A percentile compares a stretch with the other conserved stretches of the same genome.
Conservation (phyloP, 2,113 vertebrate species). For the Passerina amoena region DNA sequence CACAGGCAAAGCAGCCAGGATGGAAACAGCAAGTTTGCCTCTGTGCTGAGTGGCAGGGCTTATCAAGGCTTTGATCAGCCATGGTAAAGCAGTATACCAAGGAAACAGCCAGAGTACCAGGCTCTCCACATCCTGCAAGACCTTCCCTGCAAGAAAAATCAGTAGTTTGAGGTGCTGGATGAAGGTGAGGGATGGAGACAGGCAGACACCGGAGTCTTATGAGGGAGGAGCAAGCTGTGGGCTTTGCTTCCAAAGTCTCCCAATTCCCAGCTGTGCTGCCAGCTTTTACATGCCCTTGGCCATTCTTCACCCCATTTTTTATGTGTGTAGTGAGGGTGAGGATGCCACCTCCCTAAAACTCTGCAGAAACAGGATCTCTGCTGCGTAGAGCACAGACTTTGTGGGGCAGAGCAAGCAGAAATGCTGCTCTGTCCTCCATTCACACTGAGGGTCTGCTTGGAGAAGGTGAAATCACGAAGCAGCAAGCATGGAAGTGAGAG, state of each 20-base stretch:
- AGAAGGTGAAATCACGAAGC: background rate
- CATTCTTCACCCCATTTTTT: background rate
- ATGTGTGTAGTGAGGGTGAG: background rate
- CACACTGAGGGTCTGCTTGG: background rate
- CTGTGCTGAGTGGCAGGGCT: background rate
- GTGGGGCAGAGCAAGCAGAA: background rate
- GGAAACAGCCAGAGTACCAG: background rate
- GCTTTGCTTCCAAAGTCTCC: background rate
- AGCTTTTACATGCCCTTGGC: background rate
- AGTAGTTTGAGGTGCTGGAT: background rate
- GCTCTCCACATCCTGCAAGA: background rate
- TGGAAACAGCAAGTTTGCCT: background rate
- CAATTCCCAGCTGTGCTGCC: background rate
- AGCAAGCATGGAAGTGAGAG: background rate
- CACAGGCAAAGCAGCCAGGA: background rate
- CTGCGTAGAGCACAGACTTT: background rate
- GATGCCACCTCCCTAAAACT: background rate
- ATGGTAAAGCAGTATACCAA: background rate
- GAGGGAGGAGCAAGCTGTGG: background rate
- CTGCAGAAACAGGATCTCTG: background rate
- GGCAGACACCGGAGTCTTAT: background rate
- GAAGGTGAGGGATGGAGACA: background rate
- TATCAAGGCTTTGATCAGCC: background rate
- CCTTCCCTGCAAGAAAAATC: background rate
- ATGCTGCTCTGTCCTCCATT: background rate